A percentile compares a stretch with the other conserved stretches of the same genome.
These are phyloP conservation scores for Thalassarche chlororhynchos DNA, from an alignment of 2,113 vertebrate genomes.

Conservation along the genomic window DNA sequence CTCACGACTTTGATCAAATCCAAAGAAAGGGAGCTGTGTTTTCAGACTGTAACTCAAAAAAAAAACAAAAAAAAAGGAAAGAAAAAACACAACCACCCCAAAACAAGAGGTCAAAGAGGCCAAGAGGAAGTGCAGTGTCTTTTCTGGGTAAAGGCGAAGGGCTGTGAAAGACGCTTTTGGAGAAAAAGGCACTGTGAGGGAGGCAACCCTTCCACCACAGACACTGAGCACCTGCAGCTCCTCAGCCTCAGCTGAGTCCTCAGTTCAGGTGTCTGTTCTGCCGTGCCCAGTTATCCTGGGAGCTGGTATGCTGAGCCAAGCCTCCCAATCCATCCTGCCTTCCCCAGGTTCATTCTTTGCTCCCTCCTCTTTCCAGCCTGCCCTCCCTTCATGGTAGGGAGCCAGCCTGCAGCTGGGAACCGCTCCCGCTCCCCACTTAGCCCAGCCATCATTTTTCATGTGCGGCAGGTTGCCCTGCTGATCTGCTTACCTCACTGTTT, in stretches of 20 bases:
- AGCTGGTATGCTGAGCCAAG: background rate
- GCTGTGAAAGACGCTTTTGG: background rate
- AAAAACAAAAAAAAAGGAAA: background rate
- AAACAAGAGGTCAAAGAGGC: background rate
- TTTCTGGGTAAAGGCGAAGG: background rate
- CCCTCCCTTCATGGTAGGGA: background rate
- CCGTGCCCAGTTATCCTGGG: background rate
- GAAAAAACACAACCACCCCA: background rate
- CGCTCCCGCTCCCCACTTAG: background rate
- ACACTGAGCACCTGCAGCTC: background rate
- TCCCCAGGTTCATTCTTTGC: background rate
- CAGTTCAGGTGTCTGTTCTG: background rate
- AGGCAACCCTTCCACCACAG: background rate
- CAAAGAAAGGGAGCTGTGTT: constrained; percentile 18
- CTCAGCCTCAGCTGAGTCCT: background rate
- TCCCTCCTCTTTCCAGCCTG: background rate
- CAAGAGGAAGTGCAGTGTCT: constrained; percentile 2
- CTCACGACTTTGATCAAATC: background rate
- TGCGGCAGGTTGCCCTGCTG: background rate
- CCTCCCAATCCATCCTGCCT: background rate
- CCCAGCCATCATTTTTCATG: background rate
- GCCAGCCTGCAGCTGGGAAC: background rate
- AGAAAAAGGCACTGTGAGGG: background rate
- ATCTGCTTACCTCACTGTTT: background rate
- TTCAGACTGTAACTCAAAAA: background rate